These are phyloP conservation scores for Malurus elegans DNA, from an alignment of 2,113 vertebrate genomes.

Conservation along the genomic window DNA sequence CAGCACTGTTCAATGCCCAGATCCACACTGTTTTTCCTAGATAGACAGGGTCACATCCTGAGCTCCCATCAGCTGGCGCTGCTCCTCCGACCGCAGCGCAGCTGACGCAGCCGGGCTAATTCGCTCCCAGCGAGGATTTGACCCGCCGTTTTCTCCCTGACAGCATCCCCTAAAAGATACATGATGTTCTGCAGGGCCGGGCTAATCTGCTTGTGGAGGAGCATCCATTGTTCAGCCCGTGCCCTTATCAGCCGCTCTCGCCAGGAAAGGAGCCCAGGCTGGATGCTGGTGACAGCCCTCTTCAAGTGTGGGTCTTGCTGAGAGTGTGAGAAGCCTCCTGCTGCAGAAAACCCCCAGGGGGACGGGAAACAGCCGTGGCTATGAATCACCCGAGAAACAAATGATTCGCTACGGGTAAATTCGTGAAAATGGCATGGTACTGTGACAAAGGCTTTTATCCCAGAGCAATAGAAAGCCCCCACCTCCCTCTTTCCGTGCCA, in stretches of 20 bases:
- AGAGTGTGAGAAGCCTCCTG: background rate
- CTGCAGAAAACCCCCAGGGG: background rate
- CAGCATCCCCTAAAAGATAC: constrained; percentile 22
- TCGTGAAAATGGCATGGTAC: background rate
- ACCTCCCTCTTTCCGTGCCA: background rate
- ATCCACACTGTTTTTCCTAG: background rate
- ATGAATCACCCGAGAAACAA: constrained; percentile 48
- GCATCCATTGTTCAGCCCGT: background rate
- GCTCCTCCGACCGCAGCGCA: background rate
- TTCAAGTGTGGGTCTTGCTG: background rate
- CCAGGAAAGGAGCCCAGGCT: background rate
- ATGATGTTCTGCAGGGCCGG: constrained; percentile 6
- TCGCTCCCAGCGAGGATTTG: constrained; percentile 4
- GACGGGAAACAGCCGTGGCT: background rate
- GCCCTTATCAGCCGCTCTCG: background rate
- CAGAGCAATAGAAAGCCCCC: background rate
- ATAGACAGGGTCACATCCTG: background rate
- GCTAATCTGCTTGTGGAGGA: constrained; percentile 23
- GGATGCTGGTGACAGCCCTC: background rate
- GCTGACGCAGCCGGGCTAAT: background rate
- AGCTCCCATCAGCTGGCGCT: background rate
- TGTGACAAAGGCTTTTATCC: constrained; percentile 23
- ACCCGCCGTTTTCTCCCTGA: background rate
- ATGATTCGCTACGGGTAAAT: background rate
- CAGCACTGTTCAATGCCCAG: background rate